A percentile compares a stretch with the other conserved stretches of the same genome.
Evolutionary conservation across 2,113 vertebrate genomes (phyloP).

Genomic region (Noturus placidus): DNA sequence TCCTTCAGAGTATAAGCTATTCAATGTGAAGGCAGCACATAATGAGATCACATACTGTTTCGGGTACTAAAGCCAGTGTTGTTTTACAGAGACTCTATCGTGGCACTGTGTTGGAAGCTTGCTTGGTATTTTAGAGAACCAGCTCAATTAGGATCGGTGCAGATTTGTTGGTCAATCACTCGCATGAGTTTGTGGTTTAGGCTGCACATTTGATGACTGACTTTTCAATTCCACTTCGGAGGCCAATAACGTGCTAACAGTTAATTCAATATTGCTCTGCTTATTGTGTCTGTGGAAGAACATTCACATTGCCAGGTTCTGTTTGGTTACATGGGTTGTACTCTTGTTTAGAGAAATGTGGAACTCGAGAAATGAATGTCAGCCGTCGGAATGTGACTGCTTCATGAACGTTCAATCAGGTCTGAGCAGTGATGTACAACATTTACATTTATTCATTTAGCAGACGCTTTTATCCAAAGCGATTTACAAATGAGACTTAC

Average conservation of each 20-base stretch:
- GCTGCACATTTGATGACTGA: neutral
- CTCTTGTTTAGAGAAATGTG: neutral
- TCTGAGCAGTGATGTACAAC: neutral
- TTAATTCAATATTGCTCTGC: neutral
- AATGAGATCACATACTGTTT: neutral
- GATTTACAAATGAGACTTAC: too few relatives aligned
- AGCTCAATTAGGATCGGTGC: conserved; percentile 7
- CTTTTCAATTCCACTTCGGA: neutral
- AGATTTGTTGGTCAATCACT: conserved; percentile 1
- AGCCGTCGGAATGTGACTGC: neutral
- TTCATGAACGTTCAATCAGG: neutral
- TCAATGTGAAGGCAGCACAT: neutral
- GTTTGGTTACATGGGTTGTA: neutral
- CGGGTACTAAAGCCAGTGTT: neutral
- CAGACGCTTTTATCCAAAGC: too few relatives aligned
- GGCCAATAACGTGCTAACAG: neutral
- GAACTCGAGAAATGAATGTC: neutral
- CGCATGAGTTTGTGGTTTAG: neutral
- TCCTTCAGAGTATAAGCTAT: neutral
- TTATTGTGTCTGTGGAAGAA: neutral
- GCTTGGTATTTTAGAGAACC: neutral
- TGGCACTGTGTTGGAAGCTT: conserved; percentile 16
- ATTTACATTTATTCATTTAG: too few relatives aligned
- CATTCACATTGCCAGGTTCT: neutral
- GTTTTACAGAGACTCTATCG: neutral